Evolutionary conservation across 1,140 invertebrate genomes (phyloP), one percentile per base, ranked within the genome.

Genomic region (Nasonia vitripennis): DNA sequence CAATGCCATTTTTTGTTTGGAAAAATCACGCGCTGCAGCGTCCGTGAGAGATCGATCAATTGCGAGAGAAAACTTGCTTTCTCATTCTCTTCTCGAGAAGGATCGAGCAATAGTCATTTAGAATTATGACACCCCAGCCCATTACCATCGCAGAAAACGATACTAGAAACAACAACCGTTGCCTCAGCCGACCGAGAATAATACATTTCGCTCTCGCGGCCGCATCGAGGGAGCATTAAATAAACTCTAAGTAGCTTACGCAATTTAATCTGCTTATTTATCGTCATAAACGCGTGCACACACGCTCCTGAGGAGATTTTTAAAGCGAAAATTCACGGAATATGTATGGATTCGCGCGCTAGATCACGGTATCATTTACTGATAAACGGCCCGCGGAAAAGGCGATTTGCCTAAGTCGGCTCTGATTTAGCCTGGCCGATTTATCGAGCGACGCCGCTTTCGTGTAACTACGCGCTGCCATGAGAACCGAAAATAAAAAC

Each of bases 341-440:
- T 45, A 45, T 45, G 6, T 45, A 45, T 45, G 41, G 12, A 37
- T 67, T 14, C 23, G 55, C 23, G 55, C 23, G 71, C 45, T 67
- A 79, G 31, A 79, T 79, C 71, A 55, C 17, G 23, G 62, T 9
- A 55, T 79, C 67, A 62, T 84, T 79, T 55, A 73, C 77, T 73
- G 48, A 81, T 80, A 85, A 80, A 80, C 75, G 83, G 12, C 48
- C 81, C 80, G 80, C 80, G 68, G 80, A 73, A 70, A 55, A 34
- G 71, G n/a, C 73, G 62, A 81, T 81, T 85, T 81, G 78, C 70
- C 78, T 75, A 85, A 81, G 70, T 85, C 70, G 34, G 51, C 70
- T 78, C 55, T 78, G 74, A 83, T 78, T 85, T 81, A 80, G 7
- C 17, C 27, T n/a, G n/a, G 27, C 37, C 78, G 70, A 79, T 84